These are phyloP conservation scores for Poecilia wingei DNA, from an alignment of 2,797 vertebrate genomes.

Conservation along the genomic window DNA sequence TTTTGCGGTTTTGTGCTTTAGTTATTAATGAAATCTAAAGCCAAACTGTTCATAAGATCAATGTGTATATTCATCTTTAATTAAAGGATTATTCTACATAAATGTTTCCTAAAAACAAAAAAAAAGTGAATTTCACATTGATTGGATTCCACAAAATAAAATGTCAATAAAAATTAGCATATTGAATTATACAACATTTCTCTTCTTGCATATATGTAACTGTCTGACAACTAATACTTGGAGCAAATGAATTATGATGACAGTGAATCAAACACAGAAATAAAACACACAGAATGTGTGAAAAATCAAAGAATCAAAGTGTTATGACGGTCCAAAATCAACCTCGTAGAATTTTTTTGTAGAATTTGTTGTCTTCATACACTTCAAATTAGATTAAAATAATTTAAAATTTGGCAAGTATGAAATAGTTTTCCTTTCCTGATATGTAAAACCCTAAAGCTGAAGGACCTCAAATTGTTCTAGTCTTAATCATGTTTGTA, in stretches of 20 bases:
- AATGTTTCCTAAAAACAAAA: fast-evolving
- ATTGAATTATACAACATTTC: not conserved
- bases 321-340: not conserved
- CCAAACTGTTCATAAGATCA: not conserved
- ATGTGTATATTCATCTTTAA: not conserved
- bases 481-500: not conserved
- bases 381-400: not conserved
- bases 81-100: not conserved
- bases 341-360: not conserved
- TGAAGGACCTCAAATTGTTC: not conserved
- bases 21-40: not conserved
- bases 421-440: not conserved
- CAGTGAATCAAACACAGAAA: no score
- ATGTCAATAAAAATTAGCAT: not conserved
- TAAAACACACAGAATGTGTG: not conserved
- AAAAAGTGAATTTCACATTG: not conserved
- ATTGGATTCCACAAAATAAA: not conserved
- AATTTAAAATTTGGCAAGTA: not conserved
- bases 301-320: not conserved
- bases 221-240: not conserved
- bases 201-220: not conserved
- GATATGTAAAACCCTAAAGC: not conserved
- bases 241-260: not conserved
- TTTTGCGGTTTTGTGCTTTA: not conserved
- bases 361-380: not conserved